These are phyloP conservation scores for Eupleurogrammus muticus DNA, from an alignment of 2,797 vertebrate species.

Conservation along the genomic window DNA sequence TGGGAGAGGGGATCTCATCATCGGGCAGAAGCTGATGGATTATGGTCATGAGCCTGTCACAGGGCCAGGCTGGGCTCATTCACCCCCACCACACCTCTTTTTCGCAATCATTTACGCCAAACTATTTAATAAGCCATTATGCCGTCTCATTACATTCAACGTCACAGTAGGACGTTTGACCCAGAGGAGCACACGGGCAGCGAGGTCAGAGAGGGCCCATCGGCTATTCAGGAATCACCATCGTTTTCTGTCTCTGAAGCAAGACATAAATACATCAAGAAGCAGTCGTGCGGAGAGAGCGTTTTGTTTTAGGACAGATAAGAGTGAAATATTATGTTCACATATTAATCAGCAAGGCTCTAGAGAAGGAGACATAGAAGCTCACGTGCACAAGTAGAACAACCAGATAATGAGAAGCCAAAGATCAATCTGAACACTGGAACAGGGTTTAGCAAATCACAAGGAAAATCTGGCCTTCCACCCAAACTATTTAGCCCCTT, in stretches of 20 bases:
- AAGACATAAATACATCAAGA: conserved; percentile 55
- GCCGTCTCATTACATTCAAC: conserved; percentile 52
- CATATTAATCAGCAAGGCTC: conserved; percentile 37
- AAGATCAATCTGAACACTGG: conserved; percentile 32
- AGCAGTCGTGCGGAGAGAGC: conserved; percentile 21
- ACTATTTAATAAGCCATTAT: conserved; percentile 67
- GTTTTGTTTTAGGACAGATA: conserved; percentile 52
- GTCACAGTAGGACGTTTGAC: conserved; percentile 50
- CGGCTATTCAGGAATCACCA: conserved; percentile 40
- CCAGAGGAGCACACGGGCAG: conserved; percentile 37
- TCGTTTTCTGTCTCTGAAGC: conserved; percentile 38
- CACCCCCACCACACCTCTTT: conserved; percentile 48
- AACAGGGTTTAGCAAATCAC: conserved; percentile 1
- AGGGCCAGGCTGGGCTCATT: conserved; percentile 49
- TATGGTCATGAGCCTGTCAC: conserved; percentile 63
- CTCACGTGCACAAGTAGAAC: conserved; percentile 24
- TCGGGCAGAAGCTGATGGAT: conserved; percentile 59
- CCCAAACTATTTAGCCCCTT: conserved; percentile 4
- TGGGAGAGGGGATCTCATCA: conserved; percentile 61
- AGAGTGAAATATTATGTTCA: conserved; percentile 36
- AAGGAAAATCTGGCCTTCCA: conserved; percentile 3
- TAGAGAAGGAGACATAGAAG: conserved; percentile 39
- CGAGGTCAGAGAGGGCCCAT: conserved; percentile 31
- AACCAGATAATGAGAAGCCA: conserved; percentile 42
- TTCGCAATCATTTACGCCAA: conserved; percentile 54